Evolutionary conservation across 2,888 invertebrate species (phyloP), one percentile per base, ranked within the genome.

Genomic region (Eupithecia tripunctaria): DNA sequence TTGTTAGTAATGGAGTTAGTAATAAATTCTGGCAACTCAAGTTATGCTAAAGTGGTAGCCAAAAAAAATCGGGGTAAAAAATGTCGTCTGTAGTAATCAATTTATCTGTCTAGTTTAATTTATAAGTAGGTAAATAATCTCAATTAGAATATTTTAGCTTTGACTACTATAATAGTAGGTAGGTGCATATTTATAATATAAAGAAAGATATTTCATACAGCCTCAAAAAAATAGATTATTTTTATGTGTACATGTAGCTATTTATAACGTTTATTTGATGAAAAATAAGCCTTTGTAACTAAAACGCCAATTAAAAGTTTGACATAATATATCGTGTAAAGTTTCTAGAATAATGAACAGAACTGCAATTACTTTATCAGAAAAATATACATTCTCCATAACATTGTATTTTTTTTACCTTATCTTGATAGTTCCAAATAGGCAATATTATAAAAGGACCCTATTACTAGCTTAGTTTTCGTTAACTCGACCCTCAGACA

Each of bases 341-440:
- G 82, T 88, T 87, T 88, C 85, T 91, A 89, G 87, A 88, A 75
- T 90, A 91, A 91, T 90, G 84, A 89, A 91, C 78, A 91, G 90
- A 91, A 91, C 89, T 91, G 89, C 89, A 92, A 92, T 88, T 92
- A 92, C 92, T 92, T 92, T 93, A 92, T 92, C 92, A 90, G 86
- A 91, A 88, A 36, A 92, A 92, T 92, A 94, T 92, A 93, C 91
- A 93, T 89, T 92, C 90, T 90, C 91, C 89, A 88, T 89, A 85
- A 89, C 77, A 76, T 78, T 76, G 83, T 76, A 79, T 89, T 91
- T 91, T 71, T 32, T n/a, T 41, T n/a, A 43, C 6, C 25, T 18
- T 29, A 36, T 36, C 62, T 36, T n/a, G 10, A 36, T 63, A 60
- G n/a, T n/a, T 51, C n/a, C 47, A 21, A 51, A 43, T n/a, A 43